These are phyloP conservation scores for Aphelenchoides bicaudatus DNA, from an alignment of 2,888 invertebrate species.

Conservation along the genomic window DNA sequence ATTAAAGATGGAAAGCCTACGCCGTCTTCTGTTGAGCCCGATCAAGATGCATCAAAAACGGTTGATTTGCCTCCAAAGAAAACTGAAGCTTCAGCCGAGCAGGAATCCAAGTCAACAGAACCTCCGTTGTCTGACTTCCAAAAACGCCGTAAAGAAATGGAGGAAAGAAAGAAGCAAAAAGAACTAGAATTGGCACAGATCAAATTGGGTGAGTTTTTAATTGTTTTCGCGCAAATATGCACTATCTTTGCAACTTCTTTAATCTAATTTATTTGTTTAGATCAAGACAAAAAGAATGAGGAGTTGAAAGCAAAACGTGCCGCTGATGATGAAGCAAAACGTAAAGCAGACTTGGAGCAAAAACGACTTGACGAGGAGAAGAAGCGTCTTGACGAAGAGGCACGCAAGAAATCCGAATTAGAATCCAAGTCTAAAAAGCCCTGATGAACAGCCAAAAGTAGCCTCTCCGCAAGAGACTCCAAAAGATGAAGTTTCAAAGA, in stretches of 20 bases:
- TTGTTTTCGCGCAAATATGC: too few relatives aligned
- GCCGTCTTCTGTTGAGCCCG: not conserved
- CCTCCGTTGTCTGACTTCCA: not conserved
- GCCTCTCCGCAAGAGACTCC: too few relatives aligned
- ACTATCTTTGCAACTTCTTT: too few relatives aligned
- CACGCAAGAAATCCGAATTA: conserved; percentile 12
- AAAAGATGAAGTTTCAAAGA: not conserved
- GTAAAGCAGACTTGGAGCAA: too few relatives aligned
- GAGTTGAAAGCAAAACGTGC: conserved; percentile 24
- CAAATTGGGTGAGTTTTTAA: too few relatives aligned
- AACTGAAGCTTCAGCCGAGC: too few relatives aligned
- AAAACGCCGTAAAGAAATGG: conserved; percentile 23
- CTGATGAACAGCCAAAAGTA: too few relatives aligned
- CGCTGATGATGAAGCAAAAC: too few relatives aligned
- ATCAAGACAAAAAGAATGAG: conserved; percentile 21
- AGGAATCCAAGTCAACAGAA: too few relatives aligned
- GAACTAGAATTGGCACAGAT: too few relatives aligned
- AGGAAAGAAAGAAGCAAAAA: conserved; percentile 24
- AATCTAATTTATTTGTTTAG: too few relatives aligned
- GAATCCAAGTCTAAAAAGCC: conserved; percentile 22
- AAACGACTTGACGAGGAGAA: conserved; percentile 17
- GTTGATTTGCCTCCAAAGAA: not conserved
- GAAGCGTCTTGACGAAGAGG: conserved; percentile 22
- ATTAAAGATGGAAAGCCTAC: not conserved
- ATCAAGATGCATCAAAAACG: not conserved